A percentile compares a stretch with the other conserved stretches of the same genome.
These are phyloP conservation scores for Achatina immaculata DNA, from an alignment of 1,140 invertebrate species.

Conservation along the genomic window DNA sequence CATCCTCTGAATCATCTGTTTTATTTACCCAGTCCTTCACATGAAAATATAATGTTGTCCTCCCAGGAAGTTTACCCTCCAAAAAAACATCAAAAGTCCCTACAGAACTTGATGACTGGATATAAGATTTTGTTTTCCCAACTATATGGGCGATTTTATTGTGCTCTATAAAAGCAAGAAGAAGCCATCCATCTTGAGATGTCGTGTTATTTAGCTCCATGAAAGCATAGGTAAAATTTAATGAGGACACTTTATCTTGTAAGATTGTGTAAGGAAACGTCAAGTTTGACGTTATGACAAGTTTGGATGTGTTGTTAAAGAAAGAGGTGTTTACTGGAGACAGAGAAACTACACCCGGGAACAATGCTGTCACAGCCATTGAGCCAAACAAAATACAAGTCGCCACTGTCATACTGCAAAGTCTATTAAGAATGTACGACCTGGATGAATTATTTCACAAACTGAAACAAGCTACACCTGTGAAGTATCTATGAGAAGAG, in stretches of 20 bases:
- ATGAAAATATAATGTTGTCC: constrained; percentile 1
- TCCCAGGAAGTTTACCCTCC: constrained; percentile 9
- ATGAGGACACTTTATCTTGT: background rate
- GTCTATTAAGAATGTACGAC: too few relatives aligned
- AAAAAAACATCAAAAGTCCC: background rate
- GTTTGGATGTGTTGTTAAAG: background rate
- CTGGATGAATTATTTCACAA: too few relatives aligned
- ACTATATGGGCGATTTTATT: constrained; percentile 1
- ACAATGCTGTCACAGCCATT: too few relatives aligned
- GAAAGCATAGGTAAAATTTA: constrained; percentile 11
- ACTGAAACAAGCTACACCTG: too few relatives aligned
- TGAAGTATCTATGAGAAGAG: too few relatives aligned
- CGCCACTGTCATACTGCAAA: too few relatives aligned
- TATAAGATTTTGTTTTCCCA: background rate
- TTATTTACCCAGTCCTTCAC: background rate
- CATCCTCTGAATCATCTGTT: background rate
- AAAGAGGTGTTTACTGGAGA: too few relatives aligned
- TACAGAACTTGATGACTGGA: background rate
- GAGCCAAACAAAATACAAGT: too few relatives aligned
- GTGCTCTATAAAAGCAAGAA: background rate
- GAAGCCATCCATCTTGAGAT: background rate
- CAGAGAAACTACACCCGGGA: too few relatives aligned
- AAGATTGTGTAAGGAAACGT: constrained; percentile 6
- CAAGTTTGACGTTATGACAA: background rate
- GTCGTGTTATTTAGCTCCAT: background rate